Base-by-base conservation (phyloP, 2,113 vertebrate species). In the Leptodactylus fuscus region DNA sequence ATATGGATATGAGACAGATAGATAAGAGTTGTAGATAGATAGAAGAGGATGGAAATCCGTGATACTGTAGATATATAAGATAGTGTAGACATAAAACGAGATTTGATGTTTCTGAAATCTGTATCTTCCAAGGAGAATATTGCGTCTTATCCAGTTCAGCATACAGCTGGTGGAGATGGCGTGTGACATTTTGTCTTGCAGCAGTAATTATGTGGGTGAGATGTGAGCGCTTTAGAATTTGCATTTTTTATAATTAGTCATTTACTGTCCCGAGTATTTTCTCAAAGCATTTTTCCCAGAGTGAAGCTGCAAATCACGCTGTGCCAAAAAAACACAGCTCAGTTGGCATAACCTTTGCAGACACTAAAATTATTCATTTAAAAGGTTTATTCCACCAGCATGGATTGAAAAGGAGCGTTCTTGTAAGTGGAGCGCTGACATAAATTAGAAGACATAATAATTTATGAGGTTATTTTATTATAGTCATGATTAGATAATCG, bases 221-320 rank as follows among this genome's bases (percentile, higher is more conserved):
- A 83, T 58, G n/a, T 60, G 49, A 74, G 38, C 69, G 38, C 48
- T 53, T 83, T 83, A 73, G 65, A 82, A 71, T 71, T 73, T 38
- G 67, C 81, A 71, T 82, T 82, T 82, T 87, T 88, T 62, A 55
- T 89, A 90, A 92, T 91, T 89, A 90, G 69, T 88, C 92, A 91
- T 89, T 90, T 90, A 90, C 87, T 81, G 46, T 46, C 74, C 32
- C n/a, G 74, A 79, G 89, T 88, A 90, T 92, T 89, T 87, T 89
- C n/a, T 90, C 83, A 88, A 51, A 85, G 38, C 29, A 34, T 44
- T 85, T 91, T 87, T 85, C 88, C 78, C 62, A 75, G 87, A 85
- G 85, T 87, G 88, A 79, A 85, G 83, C 62, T 89, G 46, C 77
- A 91, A 91, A 90, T 87, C 83, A 82, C n/a, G 51, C 83, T 77